Percentiles rank a stretch among this genome's conserved stretches.
Conservation (phyloP, 1,140 invertebrate genomes). For the Helicoverpa armigera region DNA sequence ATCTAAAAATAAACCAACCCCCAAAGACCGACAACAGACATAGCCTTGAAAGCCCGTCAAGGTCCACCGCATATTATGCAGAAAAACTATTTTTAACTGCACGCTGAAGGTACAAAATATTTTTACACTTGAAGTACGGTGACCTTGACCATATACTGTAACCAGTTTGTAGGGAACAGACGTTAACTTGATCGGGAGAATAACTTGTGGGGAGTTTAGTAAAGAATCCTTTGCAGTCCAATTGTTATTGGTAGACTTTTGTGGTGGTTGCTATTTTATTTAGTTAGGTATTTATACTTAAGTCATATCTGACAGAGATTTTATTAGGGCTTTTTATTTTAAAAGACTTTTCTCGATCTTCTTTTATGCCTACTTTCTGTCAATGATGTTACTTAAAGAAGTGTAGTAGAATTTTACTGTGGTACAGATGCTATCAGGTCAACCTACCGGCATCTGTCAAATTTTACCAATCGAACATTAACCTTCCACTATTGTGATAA, state of each 20-base stretch:
- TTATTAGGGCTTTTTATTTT: no score
- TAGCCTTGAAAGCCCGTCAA: constrained; percentile 28
- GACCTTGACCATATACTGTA: constrained; percentile 41
- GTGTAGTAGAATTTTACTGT: no score
- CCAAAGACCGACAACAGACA: not conserved
- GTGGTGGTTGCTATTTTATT: no score
- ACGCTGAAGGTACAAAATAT: constrained; percentile 7
- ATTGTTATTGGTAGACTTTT: not conserved
- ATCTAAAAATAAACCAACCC: not conserved
- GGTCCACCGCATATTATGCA: constrained; percentile 23
- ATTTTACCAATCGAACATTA: no score
- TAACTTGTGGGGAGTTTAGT: not conserved
- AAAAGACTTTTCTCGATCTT: no score
- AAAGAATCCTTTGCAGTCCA: not conserved
- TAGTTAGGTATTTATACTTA: no score
- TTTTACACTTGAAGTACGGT: constrained; percentile 27
- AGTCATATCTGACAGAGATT: no score
- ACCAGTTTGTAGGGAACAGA: constrained; percentile 17
- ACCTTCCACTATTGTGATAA: no score
- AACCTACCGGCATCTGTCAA: no score
- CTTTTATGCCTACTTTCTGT: no score
- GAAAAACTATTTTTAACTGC: constrained; percentile 18
- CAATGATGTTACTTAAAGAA: no score
- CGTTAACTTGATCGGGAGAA: not conserved
- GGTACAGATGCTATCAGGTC: no score